Conservation (phyloP, 2,797 vertebrate genomes). For the Crax fasciolata region DNA sequence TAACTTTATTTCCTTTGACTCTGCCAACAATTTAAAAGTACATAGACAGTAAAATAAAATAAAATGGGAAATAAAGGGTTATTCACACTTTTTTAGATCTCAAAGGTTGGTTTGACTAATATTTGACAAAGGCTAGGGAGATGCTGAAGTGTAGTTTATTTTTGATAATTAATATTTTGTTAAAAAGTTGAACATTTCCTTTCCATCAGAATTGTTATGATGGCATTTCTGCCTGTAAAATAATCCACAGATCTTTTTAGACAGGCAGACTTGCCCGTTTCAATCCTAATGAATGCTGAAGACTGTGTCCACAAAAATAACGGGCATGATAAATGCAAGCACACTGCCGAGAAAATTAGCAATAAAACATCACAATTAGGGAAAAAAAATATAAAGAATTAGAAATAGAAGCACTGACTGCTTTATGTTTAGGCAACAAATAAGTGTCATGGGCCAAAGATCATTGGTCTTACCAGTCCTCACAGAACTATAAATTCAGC, state of each 20-base stretch:
- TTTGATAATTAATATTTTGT: neutral
- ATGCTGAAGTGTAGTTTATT: neutral
- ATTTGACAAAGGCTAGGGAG: neutral
- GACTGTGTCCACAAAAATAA: neutral
- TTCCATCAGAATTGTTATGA: neutral
- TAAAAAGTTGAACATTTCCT: neutral
- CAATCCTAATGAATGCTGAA: neutral
- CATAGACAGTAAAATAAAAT: neutral
- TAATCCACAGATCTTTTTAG: neutral
- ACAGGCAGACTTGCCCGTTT: neutral
- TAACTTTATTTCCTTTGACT: neutral
- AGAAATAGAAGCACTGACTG: neutral
- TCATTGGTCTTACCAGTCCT: neutral
- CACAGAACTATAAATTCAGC: constrained; percentile 5
- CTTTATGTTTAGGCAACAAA: constrained; percentile 26
- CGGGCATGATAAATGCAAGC: neutral
- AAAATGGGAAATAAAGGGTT: neutral
- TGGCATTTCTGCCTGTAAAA: neutral
- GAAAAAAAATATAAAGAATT: neutral
- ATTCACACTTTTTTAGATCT: neutral
- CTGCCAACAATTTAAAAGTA: neutral
- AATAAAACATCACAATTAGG: constrained; percentile 27
- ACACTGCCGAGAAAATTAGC: neutral
- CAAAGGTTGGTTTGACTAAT: neutral
- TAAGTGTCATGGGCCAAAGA: neutral